Percentiles rank a stretch among this genome's conserved stretches.
Conservation (phyloP, 92 coral and sea anemone species). For the Ricordea florida region DNA sequence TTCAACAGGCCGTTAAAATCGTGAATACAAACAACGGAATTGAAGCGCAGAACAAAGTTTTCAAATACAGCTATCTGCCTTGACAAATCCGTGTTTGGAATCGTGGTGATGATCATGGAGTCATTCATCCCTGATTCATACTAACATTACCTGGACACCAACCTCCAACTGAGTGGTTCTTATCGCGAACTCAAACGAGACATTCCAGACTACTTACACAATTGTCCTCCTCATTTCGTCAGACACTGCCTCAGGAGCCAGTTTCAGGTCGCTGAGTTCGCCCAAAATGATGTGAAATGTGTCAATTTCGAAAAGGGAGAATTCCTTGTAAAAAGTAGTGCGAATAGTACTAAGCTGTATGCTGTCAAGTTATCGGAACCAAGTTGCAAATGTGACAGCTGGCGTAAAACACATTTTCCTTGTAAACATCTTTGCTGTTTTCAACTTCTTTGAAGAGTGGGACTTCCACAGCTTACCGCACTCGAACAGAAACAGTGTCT, state of each 20-base stretch:
- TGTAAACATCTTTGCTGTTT: slow-evolving; percentile 32
- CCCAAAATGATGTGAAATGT: slow-evolving; percentile 34
- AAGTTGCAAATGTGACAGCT: slow-evolving; percentile 45
- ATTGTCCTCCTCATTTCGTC: slow-evolving; percentile 32
- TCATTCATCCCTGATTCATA: slow-evolving; percentile 61
- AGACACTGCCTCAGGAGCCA: slow-evolving; percentile 38
- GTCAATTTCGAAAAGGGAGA: slow-evolving; percentile 25
- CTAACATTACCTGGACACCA: slow-evolving; percentile 61
- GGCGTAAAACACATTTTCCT: slow-evolving; percentile 30
- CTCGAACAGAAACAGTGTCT: slow-evolving; percentile 29
- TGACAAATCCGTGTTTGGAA: slow-evolving; percentile 69
- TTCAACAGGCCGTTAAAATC: slow-evolving; percentile 31
- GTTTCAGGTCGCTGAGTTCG: slow-evolving; percentile 12
- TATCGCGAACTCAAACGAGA: slow-evolving; percentile 40
- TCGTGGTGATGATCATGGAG: slow-evolving; percentile 50
- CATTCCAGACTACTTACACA: slow-evolving; percentile 45
- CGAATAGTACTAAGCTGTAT: background rate
- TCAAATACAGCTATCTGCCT: slow-evolving; percentile 64
- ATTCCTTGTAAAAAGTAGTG: slow-evolving; percentile 7
- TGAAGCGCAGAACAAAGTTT: slow-evolving; percentile 27
- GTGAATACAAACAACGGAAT: slow-evolving; percentile 39
- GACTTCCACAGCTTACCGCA: slow-evolving; percentile 18
- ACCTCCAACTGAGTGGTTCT: slow-evolving; percentile 47
- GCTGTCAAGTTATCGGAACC: slow-evolving; percentile 21
- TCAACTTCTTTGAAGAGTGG: slow-evolving; percentile 34